A percentile compares a stretch with the other conserved stretches of the same genome.
These are phyloP conservation scores for Pristionchus fissidentatus DNA, from an alignment of 2,888 invertebrate genomes.

Conservation along the genomic window DNA sequence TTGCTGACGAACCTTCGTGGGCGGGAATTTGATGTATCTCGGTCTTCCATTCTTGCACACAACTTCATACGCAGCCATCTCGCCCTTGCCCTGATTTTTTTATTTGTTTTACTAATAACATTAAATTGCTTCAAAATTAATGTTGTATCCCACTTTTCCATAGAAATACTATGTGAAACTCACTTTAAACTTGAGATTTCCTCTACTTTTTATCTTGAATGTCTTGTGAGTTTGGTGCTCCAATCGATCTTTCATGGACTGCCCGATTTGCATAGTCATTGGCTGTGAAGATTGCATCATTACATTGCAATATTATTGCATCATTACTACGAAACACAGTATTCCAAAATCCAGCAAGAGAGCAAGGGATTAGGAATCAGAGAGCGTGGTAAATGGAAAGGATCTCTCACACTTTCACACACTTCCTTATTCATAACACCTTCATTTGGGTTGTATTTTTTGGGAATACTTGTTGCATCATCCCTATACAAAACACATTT, in stretches of 20 bases:
- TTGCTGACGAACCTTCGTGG: slow-evolving; percentile 19
- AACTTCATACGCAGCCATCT: slow-evolving; percentile 54
- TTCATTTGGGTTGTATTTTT: no score
- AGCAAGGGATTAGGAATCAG: no score
- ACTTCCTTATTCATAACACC: background rate
- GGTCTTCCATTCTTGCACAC: slow-evolving; percentile 52
- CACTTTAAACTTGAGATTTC: slow-evolving; percentile 30
- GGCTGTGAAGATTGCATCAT: slow-evolving; percentile 41
- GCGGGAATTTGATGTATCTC: slow-evolving; percentile 52
- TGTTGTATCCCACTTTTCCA: background rate
- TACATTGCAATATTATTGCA: no score
- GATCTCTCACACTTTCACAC: background rate
- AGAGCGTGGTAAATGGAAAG: no score
- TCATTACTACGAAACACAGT: no score
- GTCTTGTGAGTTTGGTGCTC: slow-evolving; percentile 53
- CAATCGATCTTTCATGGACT: slow-evolving; percentile 59
- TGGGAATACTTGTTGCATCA: background rate
- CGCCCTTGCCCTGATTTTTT: slow-evolving; percentile 53
- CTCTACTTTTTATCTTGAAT: slow-evolving; percentile 42
- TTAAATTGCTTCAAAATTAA: background rate
- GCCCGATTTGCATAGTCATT: slow-evolving; percentile 64
- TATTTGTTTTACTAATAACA: background rate
- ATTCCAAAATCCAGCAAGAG: no score
- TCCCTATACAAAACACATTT: no score
- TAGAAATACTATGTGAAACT: background rate